phyloP scores from a whole-genome alignment of 64 coral and sea anemone genomes.

The Actinia tenebrosa region DNA sequence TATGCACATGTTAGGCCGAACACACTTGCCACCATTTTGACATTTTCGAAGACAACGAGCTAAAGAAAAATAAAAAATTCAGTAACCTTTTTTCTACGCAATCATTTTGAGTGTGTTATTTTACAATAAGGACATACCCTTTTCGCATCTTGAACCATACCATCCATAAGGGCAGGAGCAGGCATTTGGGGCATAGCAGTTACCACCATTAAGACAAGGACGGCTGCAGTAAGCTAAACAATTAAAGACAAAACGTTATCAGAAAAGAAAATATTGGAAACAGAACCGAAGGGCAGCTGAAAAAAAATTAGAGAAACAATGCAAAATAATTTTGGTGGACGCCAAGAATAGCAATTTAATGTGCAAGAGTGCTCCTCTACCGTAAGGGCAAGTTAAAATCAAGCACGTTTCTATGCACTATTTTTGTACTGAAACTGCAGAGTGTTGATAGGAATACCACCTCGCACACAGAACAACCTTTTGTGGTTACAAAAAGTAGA shows the following conservation, averaged over 20 bases:
- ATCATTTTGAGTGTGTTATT: no score
- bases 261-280: not conserved
- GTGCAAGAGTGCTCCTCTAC: no score
- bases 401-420: no score
- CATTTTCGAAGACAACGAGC: conserved; percentile 70
- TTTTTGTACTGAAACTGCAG: no score
- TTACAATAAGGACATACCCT: conserved; percentile 24
- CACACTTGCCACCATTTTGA: conserved; percentile 68
- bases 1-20: conserved; percentile 56
- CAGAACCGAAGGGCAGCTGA: not conserved
- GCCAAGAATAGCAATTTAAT: no score
- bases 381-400: no score
- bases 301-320: no score
- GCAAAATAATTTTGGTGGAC: no score
- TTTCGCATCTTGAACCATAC: conserved; percentile 71
- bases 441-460: no score
- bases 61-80: not conserved
- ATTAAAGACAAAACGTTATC: not conserved
- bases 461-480: no score
- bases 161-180: conserved; percentile 80
- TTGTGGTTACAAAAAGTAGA: no score
- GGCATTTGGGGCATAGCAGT: conserved; percentile 62
- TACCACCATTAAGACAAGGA: conserved; percentile 65
- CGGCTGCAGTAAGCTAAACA: conserved; percentile 63
- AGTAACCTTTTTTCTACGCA: no score